phyloP scores from a whole-genome alignment of 2,113 vertebrate species.

The Thalassarche chlororhynchos region DNA sequence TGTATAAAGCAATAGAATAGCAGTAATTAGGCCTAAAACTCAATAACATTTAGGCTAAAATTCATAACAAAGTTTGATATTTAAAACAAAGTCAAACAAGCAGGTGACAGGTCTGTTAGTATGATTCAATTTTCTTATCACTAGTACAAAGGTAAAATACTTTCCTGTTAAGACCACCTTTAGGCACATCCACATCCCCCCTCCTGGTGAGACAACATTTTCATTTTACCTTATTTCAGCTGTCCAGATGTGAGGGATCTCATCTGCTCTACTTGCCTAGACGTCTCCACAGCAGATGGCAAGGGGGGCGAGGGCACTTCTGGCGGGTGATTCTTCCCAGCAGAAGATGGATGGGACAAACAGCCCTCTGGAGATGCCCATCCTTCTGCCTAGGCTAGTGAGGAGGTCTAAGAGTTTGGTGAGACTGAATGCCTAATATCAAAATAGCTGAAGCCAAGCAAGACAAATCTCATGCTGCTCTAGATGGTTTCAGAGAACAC shows the following conservation, averaged over 20 bases:
- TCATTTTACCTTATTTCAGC: not conserved
- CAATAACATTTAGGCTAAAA: not conserved
- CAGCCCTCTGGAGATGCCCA: not conserved
- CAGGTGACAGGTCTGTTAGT: not conserved
- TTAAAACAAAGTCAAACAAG: not conserved
- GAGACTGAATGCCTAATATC: not conserved
- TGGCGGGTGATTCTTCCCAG: not conserved
- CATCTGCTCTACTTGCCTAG: not conserved
- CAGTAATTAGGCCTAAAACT: not conserved
- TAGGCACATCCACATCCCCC: not conserved
- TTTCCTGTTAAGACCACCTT: not conserved
- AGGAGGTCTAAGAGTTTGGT: not conserved
- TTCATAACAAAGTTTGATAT: not conserved
- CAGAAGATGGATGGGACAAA: not conserved
- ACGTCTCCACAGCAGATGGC: not conserved
- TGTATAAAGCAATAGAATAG: not conserved
- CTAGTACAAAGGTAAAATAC: not conserved
- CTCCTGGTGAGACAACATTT: not conserved
- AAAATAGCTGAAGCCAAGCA: not conserved
- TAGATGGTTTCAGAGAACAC: not conserved
- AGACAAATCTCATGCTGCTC: not conserved
- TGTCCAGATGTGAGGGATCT: not conserved
- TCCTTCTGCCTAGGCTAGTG: not conserved
- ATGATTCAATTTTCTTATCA: not conserved
- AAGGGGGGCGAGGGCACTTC: rapidly evolving